Conservation (phyloP, 1,140 invertebrate species). For the Akabosia matsudoensis region DNA sequence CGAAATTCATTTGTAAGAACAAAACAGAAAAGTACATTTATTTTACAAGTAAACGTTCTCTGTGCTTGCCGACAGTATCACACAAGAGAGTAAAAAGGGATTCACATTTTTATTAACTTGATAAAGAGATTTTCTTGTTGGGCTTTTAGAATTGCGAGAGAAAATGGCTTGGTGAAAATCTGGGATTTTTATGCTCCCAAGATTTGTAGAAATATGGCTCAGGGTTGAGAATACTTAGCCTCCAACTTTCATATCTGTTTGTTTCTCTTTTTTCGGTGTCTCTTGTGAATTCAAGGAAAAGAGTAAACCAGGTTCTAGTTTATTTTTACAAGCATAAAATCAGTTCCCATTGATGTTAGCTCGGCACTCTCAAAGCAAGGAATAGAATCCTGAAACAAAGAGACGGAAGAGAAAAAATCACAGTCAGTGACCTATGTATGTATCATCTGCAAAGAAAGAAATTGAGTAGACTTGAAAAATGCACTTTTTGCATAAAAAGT, state of each 20-base stretch:
- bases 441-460: not conserved
- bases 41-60: too few species aligned
- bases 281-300: not conserved
- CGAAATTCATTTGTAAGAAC: not conserved
- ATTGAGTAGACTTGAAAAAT: not conserved
- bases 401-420: not conserved
- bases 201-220: not conserved
- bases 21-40: not conserved
- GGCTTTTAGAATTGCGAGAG: too few species aligned
- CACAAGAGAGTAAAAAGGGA: not conserved
- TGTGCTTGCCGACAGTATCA: not conserved
- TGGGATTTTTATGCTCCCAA: too few species aligned
- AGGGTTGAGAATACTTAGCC: not conserved
- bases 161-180: too few species aligned
- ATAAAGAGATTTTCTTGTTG: not conserved
- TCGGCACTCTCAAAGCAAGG: too few species aligned
- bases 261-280: not conserved
- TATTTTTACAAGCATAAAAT: not conserved
- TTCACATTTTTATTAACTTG: not conserved
- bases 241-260: not conserved
- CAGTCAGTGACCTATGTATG: conserved; percentile 13
- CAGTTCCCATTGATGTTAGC: not conserved
- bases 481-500: not conserved
- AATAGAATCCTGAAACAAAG: not conserved
- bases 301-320: not conserved